Conservation (phyloP, 1,140 invertebrate species). For the Drosophila pandora region DNA sequence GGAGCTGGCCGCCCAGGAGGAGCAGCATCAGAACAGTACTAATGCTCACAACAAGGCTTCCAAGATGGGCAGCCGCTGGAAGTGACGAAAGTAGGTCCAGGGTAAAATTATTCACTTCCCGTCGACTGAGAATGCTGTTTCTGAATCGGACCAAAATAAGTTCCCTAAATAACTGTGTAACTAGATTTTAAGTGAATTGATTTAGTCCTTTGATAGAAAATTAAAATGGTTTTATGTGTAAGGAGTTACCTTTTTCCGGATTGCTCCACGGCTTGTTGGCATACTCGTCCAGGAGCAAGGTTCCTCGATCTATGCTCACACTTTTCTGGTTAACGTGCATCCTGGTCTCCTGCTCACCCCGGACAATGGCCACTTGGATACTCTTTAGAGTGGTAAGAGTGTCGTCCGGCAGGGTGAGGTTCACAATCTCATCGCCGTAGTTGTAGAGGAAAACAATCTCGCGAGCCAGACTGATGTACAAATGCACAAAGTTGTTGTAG, state of each 20-base stretch:
- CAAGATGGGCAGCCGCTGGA: slow-evolving; percentile 74
- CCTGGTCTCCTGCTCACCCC: slow-evolving; percentile 89
- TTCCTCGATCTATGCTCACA: slow-evolving; percentile 88
- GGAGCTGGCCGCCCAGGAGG: slow-evolving; percentile 88
- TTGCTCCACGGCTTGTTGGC: slow-evolving; percentile 94
- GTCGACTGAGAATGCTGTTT: neutral
- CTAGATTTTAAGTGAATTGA: neutral
- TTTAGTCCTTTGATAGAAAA: slow-evolving; percentile 2
- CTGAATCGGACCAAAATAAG: neutral
- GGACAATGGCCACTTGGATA: slow-evolving; percentile 92
- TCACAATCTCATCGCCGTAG: slow-evolving; percentile 90
- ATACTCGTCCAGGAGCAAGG: slow-evolving; percentile 89
- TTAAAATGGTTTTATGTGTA: slow-evolving; percentile 4
- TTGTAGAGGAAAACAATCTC: slow-evolving; percentile 94
- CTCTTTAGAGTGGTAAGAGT: slow-evolving; percentile 90
- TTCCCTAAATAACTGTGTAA: neutral
- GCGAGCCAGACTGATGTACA: slow-evolving; percentile 91
- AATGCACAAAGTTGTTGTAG: slow-evolving; percentile 96
- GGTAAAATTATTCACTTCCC: neutral
- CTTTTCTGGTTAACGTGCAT: slow-evolving; percentile 93
- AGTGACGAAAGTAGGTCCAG: slow-evolving; percentile 58
- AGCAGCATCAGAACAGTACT: slow-evolving; percentile 81
- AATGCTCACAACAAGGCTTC: slow-evolving; percentile 58
- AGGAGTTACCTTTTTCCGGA: slow-evolving; percentile 87
- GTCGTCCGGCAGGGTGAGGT: slow-evolving; percentile 90